A percentile compares a stretch with the other conserved stretches of the same genome.
phyloP scores from a whole-genome alignment of 92 coral and sea anemone species.

The Porites rus region DNA sequence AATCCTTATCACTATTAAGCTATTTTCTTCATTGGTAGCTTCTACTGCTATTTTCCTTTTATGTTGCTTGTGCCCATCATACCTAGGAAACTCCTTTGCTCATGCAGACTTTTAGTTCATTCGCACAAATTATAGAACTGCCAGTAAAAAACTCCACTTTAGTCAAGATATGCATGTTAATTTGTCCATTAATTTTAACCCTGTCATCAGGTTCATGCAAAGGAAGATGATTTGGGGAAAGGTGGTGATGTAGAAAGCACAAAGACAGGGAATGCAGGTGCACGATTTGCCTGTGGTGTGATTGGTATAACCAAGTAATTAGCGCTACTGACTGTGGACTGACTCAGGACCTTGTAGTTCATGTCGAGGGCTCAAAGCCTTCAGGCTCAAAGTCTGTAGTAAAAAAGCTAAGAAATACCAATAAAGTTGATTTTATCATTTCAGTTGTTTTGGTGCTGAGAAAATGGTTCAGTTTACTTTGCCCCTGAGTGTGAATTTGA shows the following conservation, averaged over 20 bases:
- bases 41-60: too few relatives aligned
- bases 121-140: too few relatives aligned
- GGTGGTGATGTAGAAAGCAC: constrained; percentile 83
- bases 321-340: background rate
- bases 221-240: constrained; percentile 82
- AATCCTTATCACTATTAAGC: too few relatives aligned
- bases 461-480: background rate
- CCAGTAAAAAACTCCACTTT: too few relatives aligned
- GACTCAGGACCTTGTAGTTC: background rate
- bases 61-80: too few relatives aligned
- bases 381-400: constrained; percentile 4
- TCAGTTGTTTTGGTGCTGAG: background rate
- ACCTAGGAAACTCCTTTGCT: too few relatives aligned
- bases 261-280: constrained; percentile 95
- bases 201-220: constrained; percentile 80
- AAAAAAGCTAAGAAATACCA: background rate
- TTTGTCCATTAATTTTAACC: too few relatives aligned
- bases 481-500: too few relatives aligned
- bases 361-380: background rate
- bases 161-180: too few relatives aligned
- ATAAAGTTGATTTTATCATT: background rate
- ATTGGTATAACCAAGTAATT: constrained; percentile 67
- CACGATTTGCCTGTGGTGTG: constrained; percentile 89
- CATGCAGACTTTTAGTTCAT: too few relatives aligned
- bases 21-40: too few relatives aligned